Percentiles rank a stretch among this genome's conserved stretches.
phyloP scores from a whole-genome alignment of 2,113 vertebrate species.

The Chionis minor region DNA sequence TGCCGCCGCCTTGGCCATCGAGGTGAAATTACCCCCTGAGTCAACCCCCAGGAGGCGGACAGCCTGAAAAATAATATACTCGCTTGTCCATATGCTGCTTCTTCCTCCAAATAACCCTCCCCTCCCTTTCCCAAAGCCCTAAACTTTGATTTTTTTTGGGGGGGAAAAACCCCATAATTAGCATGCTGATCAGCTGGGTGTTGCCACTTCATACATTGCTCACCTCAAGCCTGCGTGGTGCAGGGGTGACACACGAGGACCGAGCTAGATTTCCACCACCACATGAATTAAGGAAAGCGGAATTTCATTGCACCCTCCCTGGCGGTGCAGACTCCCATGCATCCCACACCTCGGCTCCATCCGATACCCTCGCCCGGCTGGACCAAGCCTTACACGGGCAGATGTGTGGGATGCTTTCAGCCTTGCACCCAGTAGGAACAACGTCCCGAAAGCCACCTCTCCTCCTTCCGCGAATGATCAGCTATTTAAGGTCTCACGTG shows the following conservation, averaged over 20 bases:
- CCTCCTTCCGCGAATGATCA: neutral
- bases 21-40: neutral
- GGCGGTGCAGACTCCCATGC: no score
- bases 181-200: neutral
- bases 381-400: accelerated
- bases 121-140: neutral
- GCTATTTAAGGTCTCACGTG: neutral
- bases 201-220: neutral
- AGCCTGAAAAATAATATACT: neutral
- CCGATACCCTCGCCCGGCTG: neutral
- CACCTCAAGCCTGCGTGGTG: accelerated
- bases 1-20: neutral
- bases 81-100: neutral
- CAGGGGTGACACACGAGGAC: neutral
- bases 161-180: neutral
- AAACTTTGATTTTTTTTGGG: neutral
- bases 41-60: neutral
- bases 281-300: no score
- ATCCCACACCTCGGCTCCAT: neutral
- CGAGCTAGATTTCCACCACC: neutral
- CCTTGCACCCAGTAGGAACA: neutral
- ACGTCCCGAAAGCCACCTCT: neutral
- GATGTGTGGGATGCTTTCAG: accelerated
- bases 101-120: neutral
- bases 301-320: no score